Evolutionary conservation across 2,113 vertebrate species (phyloP).

Genomic region (Hemibagrus wyckioides): DNA sequence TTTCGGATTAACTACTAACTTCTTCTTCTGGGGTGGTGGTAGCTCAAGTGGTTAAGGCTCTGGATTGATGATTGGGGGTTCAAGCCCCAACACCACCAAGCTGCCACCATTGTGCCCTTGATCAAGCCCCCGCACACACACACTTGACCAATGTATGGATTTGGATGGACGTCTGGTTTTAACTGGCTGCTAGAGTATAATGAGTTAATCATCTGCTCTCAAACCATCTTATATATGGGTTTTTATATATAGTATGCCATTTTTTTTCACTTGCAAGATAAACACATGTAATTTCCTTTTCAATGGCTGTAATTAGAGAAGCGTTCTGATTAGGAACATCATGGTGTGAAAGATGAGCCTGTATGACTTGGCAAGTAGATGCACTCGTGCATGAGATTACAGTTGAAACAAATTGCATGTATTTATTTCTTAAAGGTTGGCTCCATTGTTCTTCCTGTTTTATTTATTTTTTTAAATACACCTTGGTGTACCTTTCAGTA

Average conservation of each 20-base stretch:
- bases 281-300: conserved; percentile 40
- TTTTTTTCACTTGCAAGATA: neutral
- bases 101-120: too few species aligned
- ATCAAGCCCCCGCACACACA: too few species aligned
- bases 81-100: too few species aligned
- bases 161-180: neutral
- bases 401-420: conserved; percentile 4
- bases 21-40: too few species aligned
- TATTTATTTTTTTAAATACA: conserved; percentile 6
- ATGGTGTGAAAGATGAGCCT: conserved; percentile 27
- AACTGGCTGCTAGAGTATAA: neutral
- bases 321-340: conserved; percentile 15
- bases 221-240: neutral
- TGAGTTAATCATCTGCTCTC: conserved; percentile 4
- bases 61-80: too few species aligned
- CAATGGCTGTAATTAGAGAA: conserved; percentile 36
- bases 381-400: conserved; percentile 7
- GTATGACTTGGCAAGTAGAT: neutral
- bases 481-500: neutral
- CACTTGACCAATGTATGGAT: neutral
- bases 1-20: neutral
- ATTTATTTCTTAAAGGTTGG: neutral
- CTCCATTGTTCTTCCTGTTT: neutral
- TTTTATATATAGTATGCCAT: neutral
- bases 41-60: too few species aligned